These are phyloP conservation scores for Tokudaia tokunoshimensis DNA, from an alignment of 2,797 vertebrate species.

Conservation along the genomic window DNA sequence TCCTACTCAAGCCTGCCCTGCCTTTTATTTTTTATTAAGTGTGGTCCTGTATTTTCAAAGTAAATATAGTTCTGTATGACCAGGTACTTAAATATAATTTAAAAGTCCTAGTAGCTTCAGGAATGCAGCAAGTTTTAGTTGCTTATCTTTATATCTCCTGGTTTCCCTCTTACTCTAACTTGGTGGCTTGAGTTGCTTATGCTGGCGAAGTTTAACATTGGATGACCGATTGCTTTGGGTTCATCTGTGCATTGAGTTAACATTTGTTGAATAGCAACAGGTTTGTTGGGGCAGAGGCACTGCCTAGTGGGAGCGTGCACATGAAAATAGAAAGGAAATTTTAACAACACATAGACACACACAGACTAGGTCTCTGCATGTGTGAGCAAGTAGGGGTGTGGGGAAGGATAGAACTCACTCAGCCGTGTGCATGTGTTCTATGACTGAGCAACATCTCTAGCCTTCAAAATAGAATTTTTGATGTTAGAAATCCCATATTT, in stretches of 20 bases:
- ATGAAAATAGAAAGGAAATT: neutral
- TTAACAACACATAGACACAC: neutral
- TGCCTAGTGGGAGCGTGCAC: neutral
- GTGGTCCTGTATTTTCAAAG: conserved; percentile 47
- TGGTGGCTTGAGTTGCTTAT: neutral
- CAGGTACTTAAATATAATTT: conserved; percentile 24
- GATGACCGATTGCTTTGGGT: neutral
- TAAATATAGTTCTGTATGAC: neutral
- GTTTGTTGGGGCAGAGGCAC: neutral
- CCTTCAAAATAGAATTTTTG: neutral
- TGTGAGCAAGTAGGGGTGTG: neutral
- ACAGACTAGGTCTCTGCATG: neutral
- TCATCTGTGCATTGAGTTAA: neutral
- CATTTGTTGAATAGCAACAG: neutral
- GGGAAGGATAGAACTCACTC: neutral
- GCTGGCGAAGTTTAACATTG: neutral
- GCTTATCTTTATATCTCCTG: neutral
- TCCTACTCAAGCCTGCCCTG: neutral
- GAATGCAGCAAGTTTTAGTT: conserved; percentile 19
- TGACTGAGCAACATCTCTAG: neutral
- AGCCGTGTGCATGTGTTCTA: neutral
- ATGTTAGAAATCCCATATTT: conserved; percentile 45
- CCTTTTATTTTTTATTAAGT: neutral
- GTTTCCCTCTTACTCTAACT: conserved; percentile 5
- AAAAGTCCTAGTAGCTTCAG: conserved; percentile 45